These are phyloP conservation scores for Stenoptilia bipunctidactyla DNA, from an alignment of 2,888 invertebrate genomes.

Conservation along the genomic window DNA sequence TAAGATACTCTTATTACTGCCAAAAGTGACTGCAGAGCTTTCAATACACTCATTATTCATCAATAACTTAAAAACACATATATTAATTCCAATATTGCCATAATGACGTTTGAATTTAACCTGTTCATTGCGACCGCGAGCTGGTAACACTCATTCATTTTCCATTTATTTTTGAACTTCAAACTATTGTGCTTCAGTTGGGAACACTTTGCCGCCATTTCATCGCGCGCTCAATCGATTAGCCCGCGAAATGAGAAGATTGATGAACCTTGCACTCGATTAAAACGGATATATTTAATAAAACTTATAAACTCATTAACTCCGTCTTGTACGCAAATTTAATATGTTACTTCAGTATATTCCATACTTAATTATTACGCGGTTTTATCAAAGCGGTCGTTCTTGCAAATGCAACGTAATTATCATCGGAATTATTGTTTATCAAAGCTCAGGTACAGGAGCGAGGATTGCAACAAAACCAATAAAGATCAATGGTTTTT, in stretches of 20 bases:
- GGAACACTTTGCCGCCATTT: not conserved
- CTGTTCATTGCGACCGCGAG: too few species aligned
- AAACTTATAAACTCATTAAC: not conserved
- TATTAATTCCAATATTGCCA: too few species aligned
- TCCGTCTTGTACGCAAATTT: not conserved
- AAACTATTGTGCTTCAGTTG: not conserved
- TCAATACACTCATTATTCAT: too few species aligned
- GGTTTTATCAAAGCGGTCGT: not conserved
- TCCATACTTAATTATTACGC: not conserved
- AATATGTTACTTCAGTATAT: not conserved
- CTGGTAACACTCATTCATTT: too few species aligned
- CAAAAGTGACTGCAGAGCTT: too few species aligned
- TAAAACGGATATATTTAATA: not conserved
- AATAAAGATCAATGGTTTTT: conserved; percentile 17
- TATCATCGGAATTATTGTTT: not conserved
- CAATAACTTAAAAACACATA: too few species aligned
- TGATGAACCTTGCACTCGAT: not conserved
- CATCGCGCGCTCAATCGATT: not conserved
- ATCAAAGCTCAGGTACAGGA: not conserved
- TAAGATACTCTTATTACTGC: too few species aligned
- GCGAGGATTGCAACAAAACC: conserved; percentile 8
- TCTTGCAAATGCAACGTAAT: not conserved
- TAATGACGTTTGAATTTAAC: too few species aligned
- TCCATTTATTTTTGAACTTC: not conserved
- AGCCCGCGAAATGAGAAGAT: not conserved